These are phyloP conservation scores for Triplophysa yarkandensis DNA, from an alignment of 2,797 vertebrate species.

Conservation along the genomic window DNA sequence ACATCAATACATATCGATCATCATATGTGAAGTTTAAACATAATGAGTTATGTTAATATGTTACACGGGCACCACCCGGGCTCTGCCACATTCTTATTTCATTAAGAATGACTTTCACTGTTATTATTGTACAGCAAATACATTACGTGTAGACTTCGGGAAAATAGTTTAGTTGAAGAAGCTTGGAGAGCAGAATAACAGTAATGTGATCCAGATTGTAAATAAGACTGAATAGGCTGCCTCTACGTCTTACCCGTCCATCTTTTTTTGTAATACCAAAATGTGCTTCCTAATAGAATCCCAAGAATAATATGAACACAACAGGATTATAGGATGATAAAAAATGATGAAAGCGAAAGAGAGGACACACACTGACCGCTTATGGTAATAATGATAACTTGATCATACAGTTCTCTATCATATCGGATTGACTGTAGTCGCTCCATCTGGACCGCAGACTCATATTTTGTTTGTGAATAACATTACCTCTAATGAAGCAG, in stretches of 20 bases:
- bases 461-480: conserved; percentile 40
- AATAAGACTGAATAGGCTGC: neutral
- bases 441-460: conserved; percentile 43
- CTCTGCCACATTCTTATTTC: neutral
- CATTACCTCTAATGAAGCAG: conserved; percentile 43
- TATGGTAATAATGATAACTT: neutral
- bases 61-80: neutral
- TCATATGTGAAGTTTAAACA: neutral
- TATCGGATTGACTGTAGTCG: conserved; percentile 22
- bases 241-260: neutral
- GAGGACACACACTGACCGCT: neutral
- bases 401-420: neutral
- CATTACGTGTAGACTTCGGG: neutral
- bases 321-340: neutral
- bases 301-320: neutral
- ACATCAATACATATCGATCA: conserved; percentile 2
- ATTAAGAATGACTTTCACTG: neutral
- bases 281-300: neutral
- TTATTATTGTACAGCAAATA: neutral
- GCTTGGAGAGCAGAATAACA: neutral
- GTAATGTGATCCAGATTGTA: neutral
- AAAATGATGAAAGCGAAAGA: neutral
- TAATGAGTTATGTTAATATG: neutral
- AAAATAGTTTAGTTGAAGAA: neutral
- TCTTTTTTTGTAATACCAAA: neutral